A percentile compares a stretch with the other conserved stretches of the same genome.
Conservation (phyloP, 2,113 vertebrate species). For the Cavia aperea region DNA sequence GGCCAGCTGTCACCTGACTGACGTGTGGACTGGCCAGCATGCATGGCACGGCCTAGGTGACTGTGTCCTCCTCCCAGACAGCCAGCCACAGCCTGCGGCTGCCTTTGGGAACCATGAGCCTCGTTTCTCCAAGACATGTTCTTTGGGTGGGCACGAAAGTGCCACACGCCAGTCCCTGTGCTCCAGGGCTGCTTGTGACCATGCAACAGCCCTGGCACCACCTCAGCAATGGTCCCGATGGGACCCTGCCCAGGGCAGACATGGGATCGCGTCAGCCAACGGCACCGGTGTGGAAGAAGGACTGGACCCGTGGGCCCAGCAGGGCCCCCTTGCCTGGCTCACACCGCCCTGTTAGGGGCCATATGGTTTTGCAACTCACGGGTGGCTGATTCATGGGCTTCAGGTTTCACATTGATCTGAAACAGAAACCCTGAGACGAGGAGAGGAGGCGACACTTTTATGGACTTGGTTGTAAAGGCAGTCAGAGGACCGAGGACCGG, state of each 20-base stretch:
- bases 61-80: accelerated
- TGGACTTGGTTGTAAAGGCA: slow-evolving; percentile 51
- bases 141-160: no score
- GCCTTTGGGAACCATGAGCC: no score
- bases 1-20: not conserved
- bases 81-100: accelerated
- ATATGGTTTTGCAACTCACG: not conserved
- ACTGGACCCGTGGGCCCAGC: accelerated
- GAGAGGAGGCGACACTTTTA: slow-evolving; percentile 58
- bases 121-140: not conserved
- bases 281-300: accelerated
- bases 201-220: accelerated
- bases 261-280: accelerated
- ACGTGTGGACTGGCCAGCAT: not conserved
- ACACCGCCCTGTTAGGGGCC: not conserved
- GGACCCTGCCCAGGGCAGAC: not conserved
- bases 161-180: accelerated
- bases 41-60: not conserved
- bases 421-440: slow-evolving; percentile 32
- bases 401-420: slow-evolving; percentile 44
- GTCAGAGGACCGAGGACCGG: slow-evolving; percentile 29
- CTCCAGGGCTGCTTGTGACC: not conserved
- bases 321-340: accelerated
- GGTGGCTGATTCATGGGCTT: not conserved
- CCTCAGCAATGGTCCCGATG: accelerated